phyloP scores from a whole-genome alignment of 2,797 vertebrate genomes.

The Pogoniulus pusillus region DNA sequence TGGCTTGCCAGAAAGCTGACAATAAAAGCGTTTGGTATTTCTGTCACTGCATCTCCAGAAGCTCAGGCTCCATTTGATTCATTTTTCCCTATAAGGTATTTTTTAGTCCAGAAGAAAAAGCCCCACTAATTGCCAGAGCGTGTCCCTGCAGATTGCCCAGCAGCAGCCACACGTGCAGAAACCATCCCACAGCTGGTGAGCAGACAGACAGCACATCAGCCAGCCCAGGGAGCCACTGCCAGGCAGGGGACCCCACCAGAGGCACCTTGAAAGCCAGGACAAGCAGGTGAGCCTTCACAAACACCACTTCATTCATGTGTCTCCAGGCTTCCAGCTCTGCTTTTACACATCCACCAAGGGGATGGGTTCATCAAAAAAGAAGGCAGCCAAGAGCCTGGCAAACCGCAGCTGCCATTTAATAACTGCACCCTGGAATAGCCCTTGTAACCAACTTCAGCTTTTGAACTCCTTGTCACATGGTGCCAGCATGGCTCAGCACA shows the following conservation, averaged over 20 bases:
- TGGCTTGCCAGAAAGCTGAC: not conserved
- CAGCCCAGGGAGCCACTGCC: not conserved
- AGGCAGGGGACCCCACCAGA: not conserved
- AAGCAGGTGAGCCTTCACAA: not conserved
- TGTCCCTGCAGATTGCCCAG: not conserved
- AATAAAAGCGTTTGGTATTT: not conserved
- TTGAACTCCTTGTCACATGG: not conserved
- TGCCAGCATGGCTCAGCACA: not conserved
- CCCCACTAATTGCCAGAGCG: not conserved
- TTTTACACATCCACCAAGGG: not conserved
- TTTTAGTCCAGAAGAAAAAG: not conserved
- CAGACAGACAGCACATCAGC: not conserved
- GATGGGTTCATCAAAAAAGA: not conserved
- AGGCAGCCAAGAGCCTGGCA: not conserved
- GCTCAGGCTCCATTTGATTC: not conserved
- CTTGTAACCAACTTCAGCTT: not conserved
- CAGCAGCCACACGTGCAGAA: not conserved
- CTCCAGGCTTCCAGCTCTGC: not conserved
- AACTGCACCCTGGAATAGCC: not conserved
- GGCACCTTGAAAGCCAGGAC: not conserved
- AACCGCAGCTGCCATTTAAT: not conserved
- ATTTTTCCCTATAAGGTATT: not conserved
- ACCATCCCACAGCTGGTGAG: not conserved
- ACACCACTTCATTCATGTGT: fast-evolving
- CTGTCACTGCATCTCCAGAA: not conserved